Base-by-base conservation (phyloP, 2,888 invertebrate species). In the Tanytarsus gracilentus region DNA sequence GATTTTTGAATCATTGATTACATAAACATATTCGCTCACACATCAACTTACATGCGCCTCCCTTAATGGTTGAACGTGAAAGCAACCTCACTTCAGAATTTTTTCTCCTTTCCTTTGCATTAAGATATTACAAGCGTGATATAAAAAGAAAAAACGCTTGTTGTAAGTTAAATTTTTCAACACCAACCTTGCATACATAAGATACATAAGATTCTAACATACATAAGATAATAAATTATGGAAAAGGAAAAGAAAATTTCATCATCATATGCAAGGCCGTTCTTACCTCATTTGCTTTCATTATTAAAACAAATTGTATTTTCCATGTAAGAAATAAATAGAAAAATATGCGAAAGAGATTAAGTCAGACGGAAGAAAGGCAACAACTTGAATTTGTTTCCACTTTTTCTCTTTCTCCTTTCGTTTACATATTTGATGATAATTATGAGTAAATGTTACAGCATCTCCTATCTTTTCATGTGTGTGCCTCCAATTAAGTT, bases 331-430 rank as follows among this genome's bases (percentile, higher is more conserved):
- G 40, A 9, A 40, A 40, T 14, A 40, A 9, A 9, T 40, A 40
- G 16, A 4, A 18, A 16, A 40, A 21, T 14, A 40, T 40, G 16
- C 9, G 18, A 40, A 40, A 14, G 16, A 40, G 40, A 18, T 40
- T 40, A 18, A 16, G 40, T 40, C 40, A 40, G 18, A n/a, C n/a
- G n/a, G n/a, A n/a, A n/a, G n/a, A n/a, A n/a, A n/a, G 40, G 21
- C 16, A 40, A 40, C 40, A 40, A 40, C 40, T 40, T 40, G 40
- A 40, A 39, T 40, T 40, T 40, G 40, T 40, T 40, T 40, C 18
- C 9, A 14, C 14, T 21, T 40, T 40, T 21, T 16, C 5, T 40
- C 40, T 40, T 16, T 40, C 6, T 40, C 7, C 16, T 36, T 16
- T 36, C 14, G 7, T 14, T 36, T 3, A 14, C 36, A 6, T n/a